Evolutionary conservation across 1,140 invertebrate species (phyloP), one percentile per base, ranked within the genome.

Genomic region (Drosophila orosa): DNA sequence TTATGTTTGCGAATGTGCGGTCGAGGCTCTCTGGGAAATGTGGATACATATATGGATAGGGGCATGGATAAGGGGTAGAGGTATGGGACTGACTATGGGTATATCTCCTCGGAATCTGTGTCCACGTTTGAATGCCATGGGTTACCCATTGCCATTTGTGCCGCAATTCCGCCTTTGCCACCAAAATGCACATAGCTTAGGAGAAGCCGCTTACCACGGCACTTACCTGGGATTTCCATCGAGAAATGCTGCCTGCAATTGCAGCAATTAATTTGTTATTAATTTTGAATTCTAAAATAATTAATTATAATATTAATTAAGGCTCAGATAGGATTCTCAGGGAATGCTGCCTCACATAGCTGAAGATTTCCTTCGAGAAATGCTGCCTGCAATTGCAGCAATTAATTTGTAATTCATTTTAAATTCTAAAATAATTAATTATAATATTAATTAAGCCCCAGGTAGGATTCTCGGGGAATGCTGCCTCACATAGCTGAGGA

Each of bases 1-100:
- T 69, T 33, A 71, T 69, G 50, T 39, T 50, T 48, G 42, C 24
- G 31, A 37, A 39, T 39, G 9, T 42, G 52, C 39, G 35, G 39
- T 22, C 3, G 44, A n/a, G 25, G n/a, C n/a, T n/a, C 17, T n/a
- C 27, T 29, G 47, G 22, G 29, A 31, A 65, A 48, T 65, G 24
- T 52, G 19, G 19, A 35, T 15, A 25, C 24, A 47, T 25, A 25
- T n/a, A 33, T 27, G 3, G 4, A 9, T 24, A 10, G 17, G 33
- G 12, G 19, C 3, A 17, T 9, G 25, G 7, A 8, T 7, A 17
- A 2, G 25, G 25, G 22, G n/a, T n/a, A n/a, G n/a, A n/a, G n/a
- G n/a, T n/a, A n/a, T n/a, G n/a, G n/a, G n/a, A n/a, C n/a, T n/a
- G n/a, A n/a, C n/a, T 2, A 1, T 15, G 44, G 22, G 15, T 9